Percentiles rank a stretch among this genome's conserved stretches.
phyloP scores from a whole-genome alignment of 2,797 vertebrate species.

The Liasis olivaceus region DNA sequence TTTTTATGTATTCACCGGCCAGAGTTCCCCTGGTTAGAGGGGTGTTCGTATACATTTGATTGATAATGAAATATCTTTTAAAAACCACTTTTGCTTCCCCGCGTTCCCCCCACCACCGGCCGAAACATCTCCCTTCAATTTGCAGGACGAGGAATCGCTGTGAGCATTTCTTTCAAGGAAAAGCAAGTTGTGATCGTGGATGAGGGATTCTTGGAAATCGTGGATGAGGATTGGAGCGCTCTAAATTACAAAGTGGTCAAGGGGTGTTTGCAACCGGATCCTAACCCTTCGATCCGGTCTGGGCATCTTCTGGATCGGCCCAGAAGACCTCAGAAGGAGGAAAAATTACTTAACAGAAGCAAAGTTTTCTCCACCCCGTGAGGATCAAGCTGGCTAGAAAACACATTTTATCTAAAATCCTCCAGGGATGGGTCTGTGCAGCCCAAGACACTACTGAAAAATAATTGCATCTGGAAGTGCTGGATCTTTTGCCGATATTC shows the following conservation, averaged over 20 bases:
- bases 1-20: too few species aligned
- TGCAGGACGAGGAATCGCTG: too few species aligned
- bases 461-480: not conserved
- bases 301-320: not conserved
- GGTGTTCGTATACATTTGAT: too few species aligned
- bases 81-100: too few species aligned
- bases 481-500: not conserved
- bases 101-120: too few species aligned
- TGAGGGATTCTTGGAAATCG: too few species aligned
- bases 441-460: not conserved
- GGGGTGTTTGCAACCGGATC: not conserved
- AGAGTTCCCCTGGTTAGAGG: too few species aligned
- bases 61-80: too few species aligned
- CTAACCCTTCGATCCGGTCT: not conserved
- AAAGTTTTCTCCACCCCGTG: too few species aligned
- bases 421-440: not conserved
- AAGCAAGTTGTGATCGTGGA: not conserved
- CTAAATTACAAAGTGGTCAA: not conserved
- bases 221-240: not conserved
- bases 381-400: not conserved
- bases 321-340: not conserved
- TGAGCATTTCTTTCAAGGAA: not conserved
- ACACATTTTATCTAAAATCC: not conserved
- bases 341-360: not conserved
- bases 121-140: too few species aligned